phyloP scores from a whole-genome alignment of 2,797 vertebrate species.

The Lepus townsendii region DNA sequence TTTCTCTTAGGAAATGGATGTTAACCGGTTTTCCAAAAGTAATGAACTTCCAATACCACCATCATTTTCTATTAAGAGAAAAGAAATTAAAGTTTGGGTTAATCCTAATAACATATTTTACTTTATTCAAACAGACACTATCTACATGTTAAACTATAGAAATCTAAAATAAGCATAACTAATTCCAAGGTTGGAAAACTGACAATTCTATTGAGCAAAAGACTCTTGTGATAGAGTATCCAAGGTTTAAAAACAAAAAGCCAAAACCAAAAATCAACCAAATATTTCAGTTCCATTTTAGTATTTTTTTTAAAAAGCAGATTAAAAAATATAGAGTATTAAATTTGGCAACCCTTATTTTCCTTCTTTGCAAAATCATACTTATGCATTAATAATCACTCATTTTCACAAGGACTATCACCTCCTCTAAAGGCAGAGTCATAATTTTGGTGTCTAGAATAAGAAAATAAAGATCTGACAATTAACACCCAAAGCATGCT shows the following conservation, averaged over 20 bases:
- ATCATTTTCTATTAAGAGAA: constrained; percentile 91
- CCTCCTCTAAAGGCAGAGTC: constrained; percentile 22
- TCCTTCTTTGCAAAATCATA: constrained; percentile 40
- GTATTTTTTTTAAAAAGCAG: neutral
- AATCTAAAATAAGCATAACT: constrained; percentile 38
- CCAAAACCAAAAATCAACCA: neutral
- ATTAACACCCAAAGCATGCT: neutral
- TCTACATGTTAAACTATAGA: constrained; percentile 49
- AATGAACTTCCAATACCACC: constrained; percentile 90
- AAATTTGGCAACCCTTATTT: neutral
- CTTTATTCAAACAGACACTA: constrained; percentile 37
- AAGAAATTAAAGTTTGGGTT: constrained; percentile 73
- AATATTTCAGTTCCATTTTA: constrained; percentile 50
- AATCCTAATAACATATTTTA: constrained; percentile 63
- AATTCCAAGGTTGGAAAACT: constrained; percentile 39
- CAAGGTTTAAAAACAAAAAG: neutral
- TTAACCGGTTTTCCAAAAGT: constrained; percentile 94
- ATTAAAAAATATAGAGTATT: constrained; percentile 38
- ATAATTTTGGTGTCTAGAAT: constrained; percentile 55
- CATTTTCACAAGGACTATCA: constrained; percentile 37
- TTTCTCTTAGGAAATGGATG: constrained; percentile 86
- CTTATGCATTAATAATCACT: constrained; percentile 7
- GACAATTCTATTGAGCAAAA: constrained; percentile 32
- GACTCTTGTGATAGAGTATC: constrained; percentile 30
- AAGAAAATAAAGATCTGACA: constrained; percentile 36